Base-by-base conservation (phyloP, 1,140 invertebrate species). In the Aphidius gifuensis region DNA sequence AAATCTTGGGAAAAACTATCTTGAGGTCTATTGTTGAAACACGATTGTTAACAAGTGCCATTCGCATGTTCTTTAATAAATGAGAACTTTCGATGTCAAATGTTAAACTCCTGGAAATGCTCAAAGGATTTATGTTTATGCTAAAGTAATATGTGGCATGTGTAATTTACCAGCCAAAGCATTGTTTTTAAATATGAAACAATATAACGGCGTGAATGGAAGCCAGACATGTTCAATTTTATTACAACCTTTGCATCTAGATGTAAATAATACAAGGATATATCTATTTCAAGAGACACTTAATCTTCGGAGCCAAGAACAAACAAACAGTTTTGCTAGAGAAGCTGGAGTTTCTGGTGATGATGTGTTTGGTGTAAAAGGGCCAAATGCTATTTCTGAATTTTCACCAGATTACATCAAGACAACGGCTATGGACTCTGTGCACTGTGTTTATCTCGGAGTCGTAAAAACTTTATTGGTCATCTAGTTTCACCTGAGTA, bases 361-460 rank as follows among this genome's bases (percentile, higher is more conserved):
- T 6, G 4, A 16, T 47, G 21, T 49, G 9, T 58, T 6, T 46
- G 66, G 68, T 5, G 48, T 66, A 1, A 66, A 68, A 58, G 63
- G 64, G 9, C 8, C n/a, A 1, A 57, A 48, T 9, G 46, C 61
- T 9, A 46, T 67, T 1, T 62, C 66, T 5, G 47, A 42, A 43
- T 54, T 69, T 11, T 43, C 51, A 45, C 61, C 50, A 16, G 49
- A 65, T n/a, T 63, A 64, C 16, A 60, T 67, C 16, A 42, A 51
- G 4, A 38, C 43, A 11, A 65, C 66, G 4, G 61, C 64, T 46
- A 48, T 66, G 21, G 68, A 69, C 56, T 0, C 38, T 0, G 67
- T 69, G 65, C 66, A 69, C 23, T 65, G 67, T 44, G 23, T 66
- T 32, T 66, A 64, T 61, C 53, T 64, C 57, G 62, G 67, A 3